Evolutionary conservation across 2,113 vertebrate genomes (phyloP), one percentile per base, ranked within the genome.

Genomic region (Vanacampus margaritifer): DNA sequence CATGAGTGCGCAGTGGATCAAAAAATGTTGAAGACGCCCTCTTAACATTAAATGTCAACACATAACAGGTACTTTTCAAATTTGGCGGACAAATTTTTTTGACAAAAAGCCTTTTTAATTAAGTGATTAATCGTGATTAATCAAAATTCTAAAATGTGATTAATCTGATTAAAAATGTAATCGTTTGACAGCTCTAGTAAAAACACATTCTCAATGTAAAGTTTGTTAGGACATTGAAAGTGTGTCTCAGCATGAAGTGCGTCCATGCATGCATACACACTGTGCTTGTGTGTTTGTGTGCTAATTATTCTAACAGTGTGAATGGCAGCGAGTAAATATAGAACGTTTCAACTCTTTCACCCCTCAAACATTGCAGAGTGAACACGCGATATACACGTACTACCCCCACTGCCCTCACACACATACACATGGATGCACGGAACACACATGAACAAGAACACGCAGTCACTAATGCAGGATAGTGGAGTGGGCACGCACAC

Each of bases 241-340:
- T 65, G 45, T 73, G 45, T 41, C 56, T 67, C 32, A 50, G 71
- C 45, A 57, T 35, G n/a, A n/a, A 12, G 45, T 12, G 50, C 43
- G 26, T 57, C 56, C 3, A 28, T 48, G 60, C 65, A 63, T 60
- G 60, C 57, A 62, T 50, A 65, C 72, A 76, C 71, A 69, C 26
- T n/a, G n/a, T n/a, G n/a, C n/a, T n/a, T n/a, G 73, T 81, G 77
- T 78, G 82, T 82, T 46, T 80, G 51, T 76, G 79, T 72, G 84
- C 82, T 81, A 87, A 87, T 84, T 84, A 81, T 76, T 74, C 80
- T 28, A 70, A 5, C n/a, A 71, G 69, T 79, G 78, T 84, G 78
- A 84, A 83, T 81, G 75, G 74, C 75, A 78, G 74, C 21, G 64
- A 79, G 75, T 86, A 88, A 86, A 84, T 88, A 86, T 84, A 88